Evolutionary conservation across 2,888 invertebrate species (phyloP), one percentile per base, ranked within the genome.

Genomic region (Onthophagus sagittarius): DNA sequence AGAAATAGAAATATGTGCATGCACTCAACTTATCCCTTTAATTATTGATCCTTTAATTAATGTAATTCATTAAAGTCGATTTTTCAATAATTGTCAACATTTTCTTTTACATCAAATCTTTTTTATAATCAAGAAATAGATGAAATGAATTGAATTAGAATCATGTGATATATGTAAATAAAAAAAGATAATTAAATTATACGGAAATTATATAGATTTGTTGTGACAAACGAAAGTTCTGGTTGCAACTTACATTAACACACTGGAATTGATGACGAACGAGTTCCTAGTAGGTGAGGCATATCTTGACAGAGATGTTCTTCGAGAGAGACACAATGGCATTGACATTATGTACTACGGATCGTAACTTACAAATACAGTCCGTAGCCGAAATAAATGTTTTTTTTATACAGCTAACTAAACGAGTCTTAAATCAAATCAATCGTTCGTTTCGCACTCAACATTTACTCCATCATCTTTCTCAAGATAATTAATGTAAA

Each of bases 341-440:
- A 62, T 67, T 72, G 73, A 67, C 72, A 73, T 75, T 73, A 73
- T 23, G 23, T 75, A 75, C 72, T 73, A 82, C 83, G 81, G 82
- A 82, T 82, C 82, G 83, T 85, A 86, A 86, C 86, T 86, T 86
- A 86, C 86, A 84, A 86, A 85, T 85, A 85, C 85, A 82, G 82
- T 80, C 83, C 82, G 84, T 79, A 79, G 83, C 80, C 78, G 78
- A 74, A 77, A 76, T 53, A 70, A 69, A 72, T 23, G 23, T 23
- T 23, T 23, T 23, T 23, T 23, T 72, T 53, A 31, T 23, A 67
- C 15, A 70, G 31, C 69, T 23, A 63, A 67, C 67, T 67, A 67
- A 23, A 67, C 67, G 32, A 67, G 67, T 15, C 67, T n/a, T 67
- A 31, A 31, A 67, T 67, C 3, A 67, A n/a, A 23, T 64, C 15